These are phyloP conservation scores for Eubucco bourcierii DNA, from an alignment of 2,113 vertebrate genomes.

Conservation along the genomic window DNA sequence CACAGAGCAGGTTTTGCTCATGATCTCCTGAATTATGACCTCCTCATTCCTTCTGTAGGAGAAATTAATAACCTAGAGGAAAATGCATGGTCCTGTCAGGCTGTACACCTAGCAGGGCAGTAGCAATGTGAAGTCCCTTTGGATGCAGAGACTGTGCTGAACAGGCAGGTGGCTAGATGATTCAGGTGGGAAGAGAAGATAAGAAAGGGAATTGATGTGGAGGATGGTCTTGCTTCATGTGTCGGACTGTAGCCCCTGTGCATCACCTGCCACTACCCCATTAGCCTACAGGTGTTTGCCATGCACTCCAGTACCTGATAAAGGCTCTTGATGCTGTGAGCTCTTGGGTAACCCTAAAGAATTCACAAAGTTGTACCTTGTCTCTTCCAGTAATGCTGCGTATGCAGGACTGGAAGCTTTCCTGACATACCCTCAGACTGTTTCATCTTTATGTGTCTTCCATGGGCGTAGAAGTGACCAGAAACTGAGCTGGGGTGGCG, in stretches of 20 bases:
- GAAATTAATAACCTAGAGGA: neutral
- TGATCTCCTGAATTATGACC: neutral
- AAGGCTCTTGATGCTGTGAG: neutral
- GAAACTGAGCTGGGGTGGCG: neutral
- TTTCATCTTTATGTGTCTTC: neutral
- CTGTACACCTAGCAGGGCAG: neutral
- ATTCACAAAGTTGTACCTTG: neutral
- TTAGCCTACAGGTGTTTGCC: neutral
- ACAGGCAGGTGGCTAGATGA: neutral
- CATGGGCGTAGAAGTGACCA: neutral
- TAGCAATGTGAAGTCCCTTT: neutral
- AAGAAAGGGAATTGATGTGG: neutral
- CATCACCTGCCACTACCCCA: rapidly evolving
- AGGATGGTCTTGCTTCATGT: neutral
- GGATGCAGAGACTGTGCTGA: neutral
- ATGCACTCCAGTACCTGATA: neutral
- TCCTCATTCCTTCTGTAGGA: neutral
- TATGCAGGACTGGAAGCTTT: neutral
- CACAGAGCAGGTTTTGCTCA: neutral
- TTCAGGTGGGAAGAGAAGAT: neutral
- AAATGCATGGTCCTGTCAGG: rapidly evolving
- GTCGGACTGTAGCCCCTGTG: neutral
- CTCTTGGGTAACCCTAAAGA: neutral
- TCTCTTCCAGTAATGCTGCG: neutral
- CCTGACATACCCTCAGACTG: rapidly evolving